These are phyloP conservation scores for Xiphophorus hellerii DNA, from an alignment of 2,113 vertebrate species.

Conservation along the genomic window DNA sequence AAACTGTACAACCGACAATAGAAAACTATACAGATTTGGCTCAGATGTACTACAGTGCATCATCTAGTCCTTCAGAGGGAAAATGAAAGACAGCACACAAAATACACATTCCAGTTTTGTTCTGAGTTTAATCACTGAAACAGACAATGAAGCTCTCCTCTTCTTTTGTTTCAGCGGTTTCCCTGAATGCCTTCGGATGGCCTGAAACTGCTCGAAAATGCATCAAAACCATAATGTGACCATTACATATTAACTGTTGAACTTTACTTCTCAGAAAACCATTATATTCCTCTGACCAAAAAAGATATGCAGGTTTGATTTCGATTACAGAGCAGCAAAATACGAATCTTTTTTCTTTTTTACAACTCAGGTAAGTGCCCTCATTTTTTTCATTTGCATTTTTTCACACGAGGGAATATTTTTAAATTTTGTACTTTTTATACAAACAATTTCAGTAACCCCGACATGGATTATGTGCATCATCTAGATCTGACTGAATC, in stretches of 20 bases:
- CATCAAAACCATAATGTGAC: slow-evolving; percentile 51
- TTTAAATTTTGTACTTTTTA: slow-evolving; percentile 21
- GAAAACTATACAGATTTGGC: background rate
- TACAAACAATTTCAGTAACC: slow-evolving; percentile 66
- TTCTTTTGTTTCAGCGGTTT: slow-evolving; percentile 73
- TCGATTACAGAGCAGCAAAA: slow-evolving; percentile 64
- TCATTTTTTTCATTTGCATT: slow-evolving; percentile 8
- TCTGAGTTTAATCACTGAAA: slow-evolving; percentile 81
- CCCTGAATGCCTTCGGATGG: slow-evolving; percentile 76
- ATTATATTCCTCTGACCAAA: slow-evolving; percentile 38
- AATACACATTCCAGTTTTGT: slow-evolving; percentile 69
- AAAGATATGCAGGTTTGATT: slow-evolving; percentile 69
- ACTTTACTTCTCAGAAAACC: slow-evolving; percentile 40
- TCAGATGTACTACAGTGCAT: slow-evolving; percentile 1
- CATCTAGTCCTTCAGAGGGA: background rate
- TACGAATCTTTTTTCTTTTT: slow-evolving; percentile 42
- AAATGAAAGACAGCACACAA: slow-evolving; percentile 28
- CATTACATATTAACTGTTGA: slow-evolving; percentile 50
- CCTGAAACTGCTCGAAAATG: slow-evolving; percentile 57
- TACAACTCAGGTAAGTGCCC: slow-evolving; percentile 41
- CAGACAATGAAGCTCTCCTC: slow-evolving; percentile 71
- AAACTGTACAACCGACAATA: background rate
- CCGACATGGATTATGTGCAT: slow-evolving; percentile 62
- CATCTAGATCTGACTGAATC: slow-evolving; percentile 61
- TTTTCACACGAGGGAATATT: slow-evolving; percentile 41